Evolutionary conservation across 1,140 invertebrate species (phyloP), one percentile per base, ranked within the genome.

Genomic region (Artemia franciscana): DNA sequence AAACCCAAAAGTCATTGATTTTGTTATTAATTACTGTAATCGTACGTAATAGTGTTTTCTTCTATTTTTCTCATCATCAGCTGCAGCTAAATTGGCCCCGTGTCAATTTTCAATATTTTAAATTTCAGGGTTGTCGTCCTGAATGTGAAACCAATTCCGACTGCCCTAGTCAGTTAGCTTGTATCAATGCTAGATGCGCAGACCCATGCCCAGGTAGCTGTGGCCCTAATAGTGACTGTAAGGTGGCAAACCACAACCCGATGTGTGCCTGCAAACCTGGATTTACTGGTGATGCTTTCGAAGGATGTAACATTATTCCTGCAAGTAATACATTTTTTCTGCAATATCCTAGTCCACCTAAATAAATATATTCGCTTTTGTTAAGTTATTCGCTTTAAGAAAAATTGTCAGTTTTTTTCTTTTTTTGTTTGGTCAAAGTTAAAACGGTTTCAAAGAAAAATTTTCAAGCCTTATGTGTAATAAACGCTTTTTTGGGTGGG

Each of bases 161-260:
- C 72, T 91, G 88, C 73, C 81, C 80, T 15, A 77, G 83, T 66
- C 81, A 87, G 69, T 84, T 84, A 70, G 83, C 84, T 30, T 91
- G 88, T 69, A 77, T 85, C 61, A 80, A 82, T 67, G 86, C 86
- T 65, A 87, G 86, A 70, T 91, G 88, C 68, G 74, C 76, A 23
- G 83, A 88, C 74, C 86, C 86, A 23, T 89, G 86, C 67, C 80
- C 82, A 7, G 84, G 84, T 62, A 78, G 80, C 39, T 85, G 83
- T 69, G 78, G 80, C 30, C 66, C 18, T 59, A 59, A 18, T 24
- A 57, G 62, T 24, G 23, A 63, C 30, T 63, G 51, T 57, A 56
- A 58, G 26, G n/a, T 63, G 63, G 15, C 62, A 59, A 62, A 62
- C 28, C 64, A 62, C 24, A 30, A 26, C 9, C 64, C 64, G 59